Evolutionary conservation across 1,140 invertebrate species (phyloP).

Genomic region (Brachionus paranguensis): DNA sequence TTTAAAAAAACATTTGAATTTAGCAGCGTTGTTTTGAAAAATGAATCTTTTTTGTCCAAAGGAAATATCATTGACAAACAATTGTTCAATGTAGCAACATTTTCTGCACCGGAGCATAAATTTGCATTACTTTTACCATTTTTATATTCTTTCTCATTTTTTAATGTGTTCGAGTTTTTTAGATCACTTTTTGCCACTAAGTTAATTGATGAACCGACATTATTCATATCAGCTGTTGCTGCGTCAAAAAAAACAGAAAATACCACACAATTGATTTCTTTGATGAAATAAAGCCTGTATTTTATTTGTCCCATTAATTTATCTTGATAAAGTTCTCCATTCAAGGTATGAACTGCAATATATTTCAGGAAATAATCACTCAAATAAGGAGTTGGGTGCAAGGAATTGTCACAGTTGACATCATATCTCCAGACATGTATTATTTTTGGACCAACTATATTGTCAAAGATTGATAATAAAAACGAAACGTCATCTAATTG

Average conservation of each 20-base stretch:
- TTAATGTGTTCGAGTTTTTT: not conserved
- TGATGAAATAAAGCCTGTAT: constrained; percentile 22
- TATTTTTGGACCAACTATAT: constrained; percentile 34
- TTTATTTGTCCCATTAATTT: constrained; percentile 18
- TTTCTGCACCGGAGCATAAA: not conserved
- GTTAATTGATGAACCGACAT: not conserved
- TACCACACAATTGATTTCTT: constrained; percentile 8
- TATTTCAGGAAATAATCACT: constrained; percentile 15
- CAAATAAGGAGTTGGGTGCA: not conserved
- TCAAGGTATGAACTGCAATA: constrained; percentile 12
- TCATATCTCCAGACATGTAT: not conserved
- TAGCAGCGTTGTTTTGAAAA: not conserved
- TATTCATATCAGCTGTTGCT: not conserved
- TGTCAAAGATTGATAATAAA: constrained; percentile 36
- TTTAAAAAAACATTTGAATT: not conserved
- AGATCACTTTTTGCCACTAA: not conserved
- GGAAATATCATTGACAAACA: not conserved
- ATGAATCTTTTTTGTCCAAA: not conserved
- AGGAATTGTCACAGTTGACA: too few species aligned
- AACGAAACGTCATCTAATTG: not conserved
- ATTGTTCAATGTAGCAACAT: not conserved
- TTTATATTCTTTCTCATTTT: not conserved
- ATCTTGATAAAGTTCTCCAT: constrained; percentile 33
- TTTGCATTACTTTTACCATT: not conserved
- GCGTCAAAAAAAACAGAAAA: constrained; percentile 39